Percentiles rank a stretch among this genome's conserved stretches.
Conservation (phyloP, 2,113 vertebrate genomes). For the Ammodytes dubius region DNA sequence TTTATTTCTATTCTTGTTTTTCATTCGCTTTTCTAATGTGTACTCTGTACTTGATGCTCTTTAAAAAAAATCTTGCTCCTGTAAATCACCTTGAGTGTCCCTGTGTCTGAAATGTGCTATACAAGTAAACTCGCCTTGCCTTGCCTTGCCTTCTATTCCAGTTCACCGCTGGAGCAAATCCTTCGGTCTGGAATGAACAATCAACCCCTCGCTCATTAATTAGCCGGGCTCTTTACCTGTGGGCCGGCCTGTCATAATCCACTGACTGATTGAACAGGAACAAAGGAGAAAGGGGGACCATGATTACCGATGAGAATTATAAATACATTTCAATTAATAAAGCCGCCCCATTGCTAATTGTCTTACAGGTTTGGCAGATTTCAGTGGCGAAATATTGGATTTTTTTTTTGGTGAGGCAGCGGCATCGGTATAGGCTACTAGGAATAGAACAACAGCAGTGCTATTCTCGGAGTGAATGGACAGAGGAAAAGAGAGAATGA, state of each 20-base stretch:
- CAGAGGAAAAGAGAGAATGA: conserved; percentile 51
- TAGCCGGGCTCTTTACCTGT: conserved; percentile 73
- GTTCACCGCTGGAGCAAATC: conserved; percentile 35
- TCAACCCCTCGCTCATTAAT: conserved; percentile 72
- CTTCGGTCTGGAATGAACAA: conserved; percentile 52
- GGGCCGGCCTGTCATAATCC: conserved; percentile 60
- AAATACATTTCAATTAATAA: conserved; percentile 76
- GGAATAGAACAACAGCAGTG: conserved; percentile 54
- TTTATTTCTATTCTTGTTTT: too few species aligned
- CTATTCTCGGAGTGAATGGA: conserved; percentile 72
- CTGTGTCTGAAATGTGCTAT: too few species aligned
- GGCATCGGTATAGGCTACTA: neutral
- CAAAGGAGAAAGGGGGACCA: conserved; percentile 45
- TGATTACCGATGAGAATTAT: conserved; percentile 77
- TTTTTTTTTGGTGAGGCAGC: conserved; percentile 16
- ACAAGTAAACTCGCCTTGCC: too few species aligned
- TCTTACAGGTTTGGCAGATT: conserved; percentile 45
- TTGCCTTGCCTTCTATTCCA: neutral
- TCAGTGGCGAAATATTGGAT: conserved; percentile 16
- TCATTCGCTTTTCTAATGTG: too few species aligned
- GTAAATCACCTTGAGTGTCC: too few species aligned
- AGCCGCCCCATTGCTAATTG: conserved; percentile 51
- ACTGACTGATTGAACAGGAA: conserved; percentile 71
- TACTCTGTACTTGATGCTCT: too few species aligned
- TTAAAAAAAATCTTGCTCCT: too few species aligned